A percentile compares a stretch with the other conserved stretches of the same genome.
Conservation (phyloP, 2,797 vertebrate species). For the Epinephelus coioides region DNA sequence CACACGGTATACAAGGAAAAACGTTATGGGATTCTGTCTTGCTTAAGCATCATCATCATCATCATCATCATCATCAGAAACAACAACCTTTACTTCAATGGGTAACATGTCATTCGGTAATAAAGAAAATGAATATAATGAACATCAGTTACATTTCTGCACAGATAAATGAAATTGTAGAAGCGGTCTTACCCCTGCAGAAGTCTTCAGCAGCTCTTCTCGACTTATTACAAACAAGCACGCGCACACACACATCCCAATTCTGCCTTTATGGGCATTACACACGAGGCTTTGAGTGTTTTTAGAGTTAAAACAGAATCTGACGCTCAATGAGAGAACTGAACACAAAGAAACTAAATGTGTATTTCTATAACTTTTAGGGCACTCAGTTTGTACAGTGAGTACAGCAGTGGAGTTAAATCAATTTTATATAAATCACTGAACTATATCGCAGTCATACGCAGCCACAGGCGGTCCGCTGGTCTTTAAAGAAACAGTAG, state of each 20-base stretch:
- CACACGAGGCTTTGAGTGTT: slow-evolving; percentile 75
- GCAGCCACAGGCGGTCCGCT: neutral
- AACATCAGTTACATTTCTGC: slow-evolving; percentile 82
- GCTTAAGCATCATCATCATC: slow-evolving; percentile 77
- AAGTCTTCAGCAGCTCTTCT: slow-evolving; percentile 74
- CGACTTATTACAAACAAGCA: slow-evolving; percentile 62
- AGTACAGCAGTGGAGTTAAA: neutral
- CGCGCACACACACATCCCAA: slow-evolving; percentile 34
- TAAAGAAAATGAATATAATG: slow-evolving; percentile 68
- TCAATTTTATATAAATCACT: neutral
- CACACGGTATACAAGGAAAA: slow-evolving; percentile 95
- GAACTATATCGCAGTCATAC: neutral
- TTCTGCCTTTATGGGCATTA: slow-evolving; percentile 67
- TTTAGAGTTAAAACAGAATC: neutral
- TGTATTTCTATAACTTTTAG: neutral
- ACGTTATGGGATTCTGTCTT: slow-evolving; percentile 85
- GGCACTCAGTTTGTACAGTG: neutral
- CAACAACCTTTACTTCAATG: slow-evolving; percentile 73
- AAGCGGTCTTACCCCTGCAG: slow-evolving; percentile 88
- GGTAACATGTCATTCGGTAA: slow-evolving; percentile 74
- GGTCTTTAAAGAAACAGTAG: neutral
- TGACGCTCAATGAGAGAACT: neutral
- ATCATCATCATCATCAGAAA: slow-evolving; percentile 50
- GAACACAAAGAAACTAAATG: neutral
- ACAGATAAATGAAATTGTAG: slow-evolving; percentile 89